Percentiles rank a stretch among this genome's conserved stretches.
phyloP scores from a whole-genome alignment of 2,888 invertebrate species.

The Lasioglossum zephyrum region DNA sequence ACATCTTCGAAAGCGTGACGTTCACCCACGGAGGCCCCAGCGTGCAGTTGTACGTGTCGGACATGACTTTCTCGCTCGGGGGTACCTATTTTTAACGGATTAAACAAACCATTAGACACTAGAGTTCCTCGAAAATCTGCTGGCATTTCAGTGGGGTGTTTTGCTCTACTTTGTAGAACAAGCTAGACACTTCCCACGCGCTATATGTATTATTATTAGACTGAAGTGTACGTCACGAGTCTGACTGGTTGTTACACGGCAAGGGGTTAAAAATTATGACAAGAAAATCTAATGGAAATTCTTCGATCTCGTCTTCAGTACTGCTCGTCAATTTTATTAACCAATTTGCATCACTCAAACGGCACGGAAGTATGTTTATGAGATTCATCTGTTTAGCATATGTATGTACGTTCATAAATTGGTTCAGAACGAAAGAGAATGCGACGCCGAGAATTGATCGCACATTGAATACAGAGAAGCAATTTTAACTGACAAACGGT shows the following conservation, averaged over 20 bases:
- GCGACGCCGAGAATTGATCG: not conserved
- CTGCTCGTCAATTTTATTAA: not conserved
- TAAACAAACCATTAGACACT: not conserved
- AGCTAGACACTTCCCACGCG: too few relatives aligned
- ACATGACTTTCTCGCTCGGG: slow-evolving; percentile 87
- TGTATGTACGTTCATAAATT: not conserved
- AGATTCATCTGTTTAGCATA: not conserved
- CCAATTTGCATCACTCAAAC: not conserved
- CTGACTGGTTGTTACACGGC: too few relatives aligned
- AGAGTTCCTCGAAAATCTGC: not conserved
- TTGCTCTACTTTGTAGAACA: not conserved
- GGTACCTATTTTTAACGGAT: slow-evolving; percentile 87
- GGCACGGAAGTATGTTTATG: not conserved
- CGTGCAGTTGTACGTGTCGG: slow-evolving; percentile 90
- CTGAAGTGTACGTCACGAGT: too few relatives aligned
- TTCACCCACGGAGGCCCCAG: slow-evolving; percentile 89
- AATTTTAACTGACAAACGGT: not conserved
- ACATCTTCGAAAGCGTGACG: slow-evolving; percentile 88
- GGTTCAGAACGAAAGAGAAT: not conserved
- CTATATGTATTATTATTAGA: too few relatives aligned
- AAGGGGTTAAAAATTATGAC: too few relatives aligned
- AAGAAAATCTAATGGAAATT: not conserved
- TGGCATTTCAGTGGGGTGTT: not conserved
- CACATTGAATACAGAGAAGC: not conserved
- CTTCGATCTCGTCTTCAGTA: not conserved